Conservation (phyloP, 2,797 vertebrate species). For the Gadopsis bispinosus region DNA sequence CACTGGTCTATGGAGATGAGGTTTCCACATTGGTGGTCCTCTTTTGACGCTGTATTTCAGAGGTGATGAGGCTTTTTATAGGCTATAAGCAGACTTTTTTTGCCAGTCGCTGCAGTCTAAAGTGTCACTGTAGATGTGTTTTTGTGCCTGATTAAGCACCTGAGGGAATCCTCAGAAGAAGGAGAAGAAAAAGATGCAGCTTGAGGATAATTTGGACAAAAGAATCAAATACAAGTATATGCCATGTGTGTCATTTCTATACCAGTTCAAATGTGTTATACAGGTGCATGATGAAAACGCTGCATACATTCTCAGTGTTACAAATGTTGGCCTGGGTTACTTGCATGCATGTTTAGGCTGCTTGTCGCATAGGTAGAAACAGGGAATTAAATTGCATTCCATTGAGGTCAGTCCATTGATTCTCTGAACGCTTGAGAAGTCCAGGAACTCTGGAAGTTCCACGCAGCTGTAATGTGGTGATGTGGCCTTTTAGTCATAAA, state of each 20-base stretch:
- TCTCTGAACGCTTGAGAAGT: slow-evolving; percentile 41
- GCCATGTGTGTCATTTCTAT: slow-evolving; percentile 20
- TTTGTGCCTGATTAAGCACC: slow-evolving; percentile 44
- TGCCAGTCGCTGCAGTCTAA: slow-evolving; percentile 40
- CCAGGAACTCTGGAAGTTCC: slow-evolving; percentile 43
- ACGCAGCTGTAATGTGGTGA: slow-evolving; percentile 43
- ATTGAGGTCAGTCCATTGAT: slow-evolving; percentile 28
- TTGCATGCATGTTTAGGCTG: slow-evolving; percentile 6
- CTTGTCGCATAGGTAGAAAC: slow-evolving; percentile 19
- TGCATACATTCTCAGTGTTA: slow-evolving; percentile 24
- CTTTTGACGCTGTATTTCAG: slow-evolving; percentile 63
- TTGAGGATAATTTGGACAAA: slow-evolving; percentile 9
- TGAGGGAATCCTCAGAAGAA: not conserved
- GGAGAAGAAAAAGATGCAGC: slow-evolving; percentile 1
- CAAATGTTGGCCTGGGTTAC: slow-evolving; percentile 1
- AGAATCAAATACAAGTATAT: not conserved
- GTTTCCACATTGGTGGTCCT: slow-evolving; percentile 71
- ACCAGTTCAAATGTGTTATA: slow-evolving; percentile 17
- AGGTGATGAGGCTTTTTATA: slow-evolving; percentile 65
- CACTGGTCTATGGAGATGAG: slow-evolving; percentile 68
- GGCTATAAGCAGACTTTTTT: slow-evolving; percentile 62
- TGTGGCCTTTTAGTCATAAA: slow-evolving; percentile 59
- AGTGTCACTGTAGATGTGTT: slow-evolving; percentile 46
- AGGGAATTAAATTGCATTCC: slow-evolving; percentile 29
- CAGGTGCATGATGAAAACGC: slow-evolving; percentile 10